Evolutionary conservation across 2,113 vertebrate genomes (phyloP).

Genomic region (Collichthys lucidus): DNA sequence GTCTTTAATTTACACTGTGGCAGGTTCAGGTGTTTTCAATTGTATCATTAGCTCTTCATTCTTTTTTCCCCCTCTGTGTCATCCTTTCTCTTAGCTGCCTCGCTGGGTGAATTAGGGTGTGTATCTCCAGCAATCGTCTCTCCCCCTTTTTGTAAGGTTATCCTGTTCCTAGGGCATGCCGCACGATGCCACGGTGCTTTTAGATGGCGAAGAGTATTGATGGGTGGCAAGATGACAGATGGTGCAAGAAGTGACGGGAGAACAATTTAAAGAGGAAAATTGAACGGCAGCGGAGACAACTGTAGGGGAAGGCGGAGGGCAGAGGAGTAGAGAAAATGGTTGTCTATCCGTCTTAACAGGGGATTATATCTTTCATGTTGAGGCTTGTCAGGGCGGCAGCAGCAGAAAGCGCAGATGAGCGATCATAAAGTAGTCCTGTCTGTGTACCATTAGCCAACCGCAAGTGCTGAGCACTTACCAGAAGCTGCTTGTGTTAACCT

Average conservation of each 20-base stretch:
- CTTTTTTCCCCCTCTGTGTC: conserved; percentile 22
- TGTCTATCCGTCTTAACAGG: conserved; percentile 33
- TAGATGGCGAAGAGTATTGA: conserved; percentile 12
- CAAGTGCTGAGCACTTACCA: conserved; percentile 77
- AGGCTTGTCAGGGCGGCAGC: conserved; percentile 52
- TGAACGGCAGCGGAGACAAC: not conserved
- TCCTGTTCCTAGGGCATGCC: not conserved
- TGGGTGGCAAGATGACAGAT: conserved; percentile 6
- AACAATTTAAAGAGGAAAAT: conserved; percentile 21
- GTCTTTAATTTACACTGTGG: conserved; percentile 82
- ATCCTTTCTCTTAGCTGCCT: conserved; percentile 36
- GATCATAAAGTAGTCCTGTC: conserved; percentile 62
- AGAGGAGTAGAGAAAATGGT: conserved; percentile 50
- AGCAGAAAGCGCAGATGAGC: conserved; percentile 55
- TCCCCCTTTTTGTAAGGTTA: conserved; percentile 17
- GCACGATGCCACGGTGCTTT: conserved; percentile 15
- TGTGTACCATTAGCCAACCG: conserved; percentile 72
- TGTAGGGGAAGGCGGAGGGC: not conserved
- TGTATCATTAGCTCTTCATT: conserved; percentile 60
- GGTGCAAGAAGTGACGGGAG: not conserved
- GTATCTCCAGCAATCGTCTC: conserved; percentile 5
- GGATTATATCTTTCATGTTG: conserved; percentile 51
- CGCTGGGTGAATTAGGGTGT: conserved; percentile 32
- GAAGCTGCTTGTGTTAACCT: conserved; percentile 70
- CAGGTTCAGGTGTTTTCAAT: conserved; percentile 84